Conservation (phyloP, 2,888 invertebrate genomes). For the Pseudococcus longispinus region DNA sequence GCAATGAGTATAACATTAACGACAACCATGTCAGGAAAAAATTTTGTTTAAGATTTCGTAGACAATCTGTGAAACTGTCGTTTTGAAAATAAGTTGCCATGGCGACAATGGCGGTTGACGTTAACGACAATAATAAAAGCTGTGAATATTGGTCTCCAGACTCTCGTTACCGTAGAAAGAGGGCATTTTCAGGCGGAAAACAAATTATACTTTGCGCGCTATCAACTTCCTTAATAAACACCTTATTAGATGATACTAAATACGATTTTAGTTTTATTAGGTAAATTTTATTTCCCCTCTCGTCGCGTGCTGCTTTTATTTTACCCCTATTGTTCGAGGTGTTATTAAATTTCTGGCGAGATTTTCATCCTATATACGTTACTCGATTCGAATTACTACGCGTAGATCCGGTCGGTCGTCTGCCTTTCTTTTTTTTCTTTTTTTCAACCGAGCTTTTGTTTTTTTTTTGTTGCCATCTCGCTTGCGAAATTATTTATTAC, state of each 20-base stretch:
- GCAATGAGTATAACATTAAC: slow-evolving; percentile 45
- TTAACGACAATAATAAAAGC: slow-evolving; percentile 57
- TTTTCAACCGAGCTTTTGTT: not conserved
- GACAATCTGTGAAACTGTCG: slow-evolving; percentile 55
- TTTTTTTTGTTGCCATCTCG: not conserved
- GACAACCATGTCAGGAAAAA: slow-evolving; percentile 47
- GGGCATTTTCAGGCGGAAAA: slow-evolving; percentile 52
- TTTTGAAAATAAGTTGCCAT: slow-evolving; percentile 55
- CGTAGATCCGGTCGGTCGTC: not conserved
- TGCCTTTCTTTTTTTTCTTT: not conserved
- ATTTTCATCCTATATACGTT: not conserved
- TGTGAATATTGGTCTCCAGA: slow-evolving; percentile 56
- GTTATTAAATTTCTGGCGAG: slow-evolving; percentile 39
- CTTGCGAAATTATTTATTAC: slow-evolving; percentile 9
- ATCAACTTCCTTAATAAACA: slow-evolving; percentile 57
- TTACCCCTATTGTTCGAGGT: slow-evolving; percentile 35
- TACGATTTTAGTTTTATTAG: slow-evolving; percentile 57
- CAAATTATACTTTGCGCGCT: slow-evolving; percentile 55
- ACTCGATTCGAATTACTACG: not conserved
- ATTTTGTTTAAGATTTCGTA: slow-evolving; percentile 53
- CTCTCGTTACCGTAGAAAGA: slow-evolving; percentile 54
- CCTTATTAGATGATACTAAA: slow-evolving; percentile 57
- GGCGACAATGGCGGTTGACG: slow-evolving; percentile 57
- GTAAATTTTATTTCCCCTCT: slow-evolving; percentile 55
- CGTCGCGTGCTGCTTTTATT: slow-evolving; percentile 28